Conservation (phyloP, 2,113 vertebrate species). For the Solenodon paradoxus region DNA sequence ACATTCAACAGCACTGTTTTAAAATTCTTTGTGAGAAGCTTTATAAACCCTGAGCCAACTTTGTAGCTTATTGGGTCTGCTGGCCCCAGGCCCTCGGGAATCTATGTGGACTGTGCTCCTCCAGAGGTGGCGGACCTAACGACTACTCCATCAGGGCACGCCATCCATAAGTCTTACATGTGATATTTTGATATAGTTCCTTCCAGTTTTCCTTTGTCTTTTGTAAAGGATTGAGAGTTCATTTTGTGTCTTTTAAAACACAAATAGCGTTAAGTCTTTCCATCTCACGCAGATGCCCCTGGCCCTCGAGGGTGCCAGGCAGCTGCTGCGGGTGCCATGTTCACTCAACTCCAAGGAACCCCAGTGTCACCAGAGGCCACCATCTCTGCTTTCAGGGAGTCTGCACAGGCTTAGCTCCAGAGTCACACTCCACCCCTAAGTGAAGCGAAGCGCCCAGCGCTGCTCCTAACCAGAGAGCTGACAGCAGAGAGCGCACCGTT, state of each 20-base stretch:
- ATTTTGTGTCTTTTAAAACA: neutral
- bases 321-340: neutral
- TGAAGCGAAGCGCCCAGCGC: neutral
- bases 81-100: neutral
- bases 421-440: neutral
- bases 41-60: neutral
- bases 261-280: neutral
- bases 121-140: no score
- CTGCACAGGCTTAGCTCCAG: neutral
- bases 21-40: slow-evolving; percentile 5
- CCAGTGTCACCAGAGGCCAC: neutral
- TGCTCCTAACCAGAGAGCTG: neutral
- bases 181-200: slow-evolving; percentile 4
- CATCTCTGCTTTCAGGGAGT: neutral
- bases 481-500: neutral
- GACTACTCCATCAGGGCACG: no score
- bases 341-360: neutral
- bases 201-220: slow-evolving; percentile 3
- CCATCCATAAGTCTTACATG: neutral
- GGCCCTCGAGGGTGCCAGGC: neutral
- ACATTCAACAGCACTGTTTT: neutral
- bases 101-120: no score
- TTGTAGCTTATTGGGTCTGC: neutral
- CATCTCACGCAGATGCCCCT: neutral
- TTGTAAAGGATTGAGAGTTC: neutral